phyloP scores from a whole-genome alignment of 2,888 invertebrate species.

The Spisula subtruncata region DNA sequence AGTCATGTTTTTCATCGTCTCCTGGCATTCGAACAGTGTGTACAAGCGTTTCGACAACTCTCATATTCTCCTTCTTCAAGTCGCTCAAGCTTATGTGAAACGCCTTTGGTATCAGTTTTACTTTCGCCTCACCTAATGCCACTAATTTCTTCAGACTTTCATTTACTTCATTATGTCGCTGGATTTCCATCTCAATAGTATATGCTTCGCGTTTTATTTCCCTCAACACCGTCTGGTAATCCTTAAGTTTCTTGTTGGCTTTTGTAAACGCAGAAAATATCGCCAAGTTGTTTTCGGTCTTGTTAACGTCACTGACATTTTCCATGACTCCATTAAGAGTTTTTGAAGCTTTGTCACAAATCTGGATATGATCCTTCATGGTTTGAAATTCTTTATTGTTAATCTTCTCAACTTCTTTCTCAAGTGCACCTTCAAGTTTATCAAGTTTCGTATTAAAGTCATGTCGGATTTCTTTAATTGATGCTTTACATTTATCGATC shows the following conservation, averaged over 20 bases:
- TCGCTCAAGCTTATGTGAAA: conserved; percentile 53
- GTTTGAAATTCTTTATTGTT: conserved; percentile 46
- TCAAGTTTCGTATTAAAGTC: conserved; percentile 62
- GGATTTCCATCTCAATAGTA: conserved; percentile 41
- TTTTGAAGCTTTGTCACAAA: conserved; percentile 54
- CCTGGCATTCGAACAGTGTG: conserved; percentile 62
- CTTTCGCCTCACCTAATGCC: conserved; percentile 46
- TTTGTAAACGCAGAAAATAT: conserved; percentile 53
- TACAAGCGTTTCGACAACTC: conserved; percentile 61
- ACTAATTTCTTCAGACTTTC: conserved; percentile 43
- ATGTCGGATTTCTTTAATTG: conserved; percentile 45
- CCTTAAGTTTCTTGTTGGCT: conserved; percentile 49
- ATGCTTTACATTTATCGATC: conserved; percentile 43
- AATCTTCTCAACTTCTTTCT: conserved; percentile 38
- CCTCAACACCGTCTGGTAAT: conserved; percentile 50
- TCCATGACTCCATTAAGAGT: conserved; percentile 29
- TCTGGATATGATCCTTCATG: conserved; percentile 53
- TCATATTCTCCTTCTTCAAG: conserved; percentile 57
- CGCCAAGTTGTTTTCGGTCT: conserved; percentile 62
- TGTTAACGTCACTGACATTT: conserved; percentile 43
- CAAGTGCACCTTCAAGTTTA: conserved; percentile 52
- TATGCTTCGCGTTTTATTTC: conserved; percentile 64
- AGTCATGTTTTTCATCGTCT: conserved; percentile 64
- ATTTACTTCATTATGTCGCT: conserved; percentile 37
- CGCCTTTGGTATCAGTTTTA: conserved; percentile 56